Conservation (phyloP, 1,140 invertebrate genomes). For the Bombus affinis region DNA sequence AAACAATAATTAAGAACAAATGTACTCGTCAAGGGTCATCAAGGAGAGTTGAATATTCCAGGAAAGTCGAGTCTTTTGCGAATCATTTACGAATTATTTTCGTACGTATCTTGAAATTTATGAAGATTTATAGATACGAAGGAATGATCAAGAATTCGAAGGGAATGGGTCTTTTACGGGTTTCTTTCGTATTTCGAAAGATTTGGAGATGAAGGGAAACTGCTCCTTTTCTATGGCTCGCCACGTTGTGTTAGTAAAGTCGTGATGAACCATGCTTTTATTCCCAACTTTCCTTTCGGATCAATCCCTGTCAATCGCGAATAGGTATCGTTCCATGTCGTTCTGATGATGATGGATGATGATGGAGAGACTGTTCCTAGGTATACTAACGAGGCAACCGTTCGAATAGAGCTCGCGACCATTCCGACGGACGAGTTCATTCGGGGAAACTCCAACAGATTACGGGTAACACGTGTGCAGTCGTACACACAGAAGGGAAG, state of each 20-base stretch:
- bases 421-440: slow-evolving; percentile 50
- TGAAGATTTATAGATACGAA: neutral
- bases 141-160: neutral
- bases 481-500: neutral
- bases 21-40: too few species aligned
- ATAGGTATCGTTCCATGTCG: slow-evolving; percentile 61
- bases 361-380: slow-evolving; percentile 62
- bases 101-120: neutral
- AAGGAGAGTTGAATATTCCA: too few species aligned
- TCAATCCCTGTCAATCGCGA: slow-evolving; percentile 65
- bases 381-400: slow-evolving; percentile 59
- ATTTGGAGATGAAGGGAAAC: too few species aligned
- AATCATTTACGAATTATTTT: too few species aligned
- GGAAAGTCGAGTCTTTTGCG: too few species aligned
- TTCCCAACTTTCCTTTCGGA: slow-evolving; percentile 61
- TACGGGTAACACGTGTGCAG: slow-evolving; percentile 41
- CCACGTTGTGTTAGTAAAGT: slow-evolving; percentile 15
- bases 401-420: slow-evolving; percentile 45
- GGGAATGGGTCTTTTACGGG: neutral
- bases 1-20: too few species aligned
- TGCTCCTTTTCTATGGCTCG: neutral
- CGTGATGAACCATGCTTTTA: slow-evolving; percentile 40
- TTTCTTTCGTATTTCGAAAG: neutral
- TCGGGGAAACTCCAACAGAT: slow-evolving; percentile 41
- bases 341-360: slow-evolving; percentile 72